Evolutionary conservation across 2,113 vertebrate genomes (phyloP).

Genomic region (Xiphorhynchus elegans): DNA sequence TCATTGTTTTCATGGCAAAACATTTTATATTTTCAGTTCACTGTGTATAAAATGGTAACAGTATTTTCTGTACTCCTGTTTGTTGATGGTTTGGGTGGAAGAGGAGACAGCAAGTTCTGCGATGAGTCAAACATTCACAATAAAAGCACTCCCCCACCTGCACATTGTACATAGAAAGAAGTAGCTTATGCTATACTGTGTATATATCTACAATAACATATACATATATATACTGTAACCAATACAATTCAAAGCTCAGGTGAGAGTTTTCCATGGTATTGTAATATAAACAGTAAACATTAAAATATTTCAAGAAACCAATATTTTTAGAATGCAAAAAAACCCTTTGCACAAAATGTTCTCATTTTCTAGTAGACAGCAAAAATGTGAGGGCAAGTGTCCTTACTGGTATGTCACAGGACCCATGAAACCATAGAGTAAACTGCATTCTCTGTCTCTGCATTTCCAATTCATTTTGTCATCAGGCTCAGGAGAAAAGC

Average conservation of each 20-base stretch:
- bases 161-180: background rate
- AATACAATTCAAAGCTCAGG: background rate
- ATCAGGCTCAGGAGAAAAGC: background rate
- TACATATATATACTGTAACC: no score
- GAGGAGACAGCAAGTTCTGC: background rate
- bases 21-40: background rate
- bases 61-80: background rate
- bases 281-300: background rate
- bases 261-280: background rate
- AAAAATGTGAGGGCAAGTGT: background rate
- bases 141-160: background rate
- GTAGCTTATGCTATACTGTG: background rate
- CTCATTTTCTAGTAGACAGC: background rate
- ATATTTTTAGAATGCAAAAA: background rate
- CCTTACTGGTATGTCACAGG: background rate
- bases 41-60: background rate
- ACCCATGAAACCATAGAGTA: background rate
- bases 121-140: accelerated
- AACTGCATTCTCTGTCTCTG: background rate
- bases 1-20: background rate
- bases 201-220: background rate
- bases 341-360: background rate
- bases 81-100: background rate
- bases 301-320: background rate
- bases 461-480: background rate